phyloP scores from a whole-genome alignment of 2,113 vertebrate genomes.

The Cinclus mexicanus region DNA sequence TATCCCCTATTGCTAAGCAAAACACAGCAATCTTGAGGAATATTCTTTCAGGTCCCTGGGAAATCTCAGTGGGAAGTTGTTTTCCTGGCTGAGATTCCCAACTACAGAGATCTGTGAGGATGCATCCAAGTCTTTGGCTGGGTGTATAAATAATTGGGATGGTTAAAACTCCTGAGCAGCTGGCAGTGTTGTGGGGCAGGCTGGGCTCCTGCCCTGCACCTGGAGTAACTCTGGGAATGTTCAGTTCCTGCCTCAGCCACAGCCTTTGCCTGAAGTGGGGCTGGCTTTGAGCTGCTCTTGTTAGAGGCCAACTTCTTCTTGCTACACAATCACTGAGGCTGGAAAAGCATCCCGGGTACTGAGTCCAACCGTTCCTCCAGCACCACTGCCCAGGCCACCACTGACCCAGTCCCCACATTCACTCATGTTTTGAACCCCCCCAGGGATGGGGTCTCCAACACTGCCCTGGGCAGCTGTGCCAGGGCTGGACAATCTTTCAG shows the following conservation, averaged over 20 bases:
- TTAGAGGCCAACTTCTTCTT: neutral
- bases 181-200: neutral
- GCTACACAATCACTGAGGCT: neutral
- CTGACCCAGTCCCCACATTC: neutral
- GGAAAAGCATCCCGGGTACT: neutral
- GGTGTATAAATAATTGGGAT: neutral
- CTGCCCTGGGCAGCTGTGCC: neutral
- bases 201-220: neutral
- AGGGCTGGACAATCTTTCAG: neutral
- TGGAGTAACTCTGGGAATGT: neutral
- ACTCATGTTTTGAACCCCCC: neutral
- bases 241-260: neutral
- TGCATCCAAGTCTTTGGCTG: neutral
- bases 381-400: neutral
- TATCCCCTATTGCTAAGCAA: neutral
- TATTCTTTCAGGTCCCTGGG: neutral
- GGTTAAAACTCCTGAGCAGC: neutral
- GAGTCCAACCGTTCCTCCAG: neutral
- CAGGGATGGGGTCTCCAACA: neutral
- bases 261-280: neutral
- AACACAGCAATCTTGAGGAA: neutral
- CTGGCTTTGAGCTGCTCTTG: neutral
- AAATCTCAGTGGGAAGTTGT: neutral
- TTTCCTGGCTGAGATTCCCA: slow-evolving; percentile 5
- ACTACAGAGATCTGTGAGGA: accelerated